A percentile compares a stretch with the other conserved stretches of the same genome.
Evolutionary conservation across 2,113 vertebrate genomes (phyloP).

Genomic region (Mionectes macconnelli): DNA sequence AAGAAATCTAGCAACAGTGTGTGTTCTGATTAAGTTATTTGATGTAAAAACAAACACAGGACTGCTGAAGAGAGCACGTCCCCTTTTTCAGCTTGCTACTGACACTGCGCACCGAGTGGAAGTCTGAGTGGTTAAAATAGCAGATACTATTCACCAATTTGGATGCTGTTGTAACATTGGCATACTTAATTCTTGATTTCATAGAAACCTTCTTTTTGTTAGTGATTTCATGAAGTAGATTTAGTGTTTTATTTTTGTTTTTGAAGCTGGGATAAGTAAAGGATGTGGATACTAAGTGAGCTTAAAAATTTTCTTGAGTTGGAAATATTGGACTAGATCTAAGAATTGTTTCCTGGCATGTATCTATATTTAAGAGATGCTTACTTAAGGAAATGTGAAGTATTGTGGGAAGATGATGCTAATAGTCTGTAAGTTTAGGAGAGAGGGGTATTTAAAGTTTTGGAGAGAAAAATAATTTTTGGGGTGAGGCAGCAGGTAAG

Average conservation of each 20-base stretch:
- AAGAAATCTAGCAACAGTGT: slow-evolving; percentile 75
- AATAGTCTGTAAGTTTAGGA: background rate
- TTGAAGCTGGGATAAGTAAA: background rate
- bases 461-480: background rate
- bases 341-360: background rate
- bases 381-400: background rate
- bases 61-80: slow-evolving; percentile 11
- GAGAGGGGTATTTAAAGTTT: background rate
- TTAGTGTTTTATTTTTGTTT: background rate
- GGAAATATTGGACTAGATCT: background rate
- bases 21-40: slow-evolving; percentile 77
- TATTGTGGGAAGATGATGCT: background rate
- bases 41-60: slow-evolving; percentile 58
- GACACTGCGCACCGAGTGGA: background rate
- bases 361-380: background rate
- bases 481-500: rapidly evolving
- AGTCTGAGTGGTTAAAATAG: background rate
- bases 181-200: background rate
- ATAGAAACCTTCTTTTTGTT: background rate
- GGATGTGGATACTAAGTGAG: background rate
- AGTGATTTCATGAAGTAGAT: background rate
- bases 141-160: background rate
- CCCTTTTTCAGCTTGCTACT: background rate
- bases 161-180: background rate
- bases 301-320: background rate